Evolutionary conservation across 2,888 invertebrate species (phyloP).

Genomic region (Corythucha ciliata): DNA sequence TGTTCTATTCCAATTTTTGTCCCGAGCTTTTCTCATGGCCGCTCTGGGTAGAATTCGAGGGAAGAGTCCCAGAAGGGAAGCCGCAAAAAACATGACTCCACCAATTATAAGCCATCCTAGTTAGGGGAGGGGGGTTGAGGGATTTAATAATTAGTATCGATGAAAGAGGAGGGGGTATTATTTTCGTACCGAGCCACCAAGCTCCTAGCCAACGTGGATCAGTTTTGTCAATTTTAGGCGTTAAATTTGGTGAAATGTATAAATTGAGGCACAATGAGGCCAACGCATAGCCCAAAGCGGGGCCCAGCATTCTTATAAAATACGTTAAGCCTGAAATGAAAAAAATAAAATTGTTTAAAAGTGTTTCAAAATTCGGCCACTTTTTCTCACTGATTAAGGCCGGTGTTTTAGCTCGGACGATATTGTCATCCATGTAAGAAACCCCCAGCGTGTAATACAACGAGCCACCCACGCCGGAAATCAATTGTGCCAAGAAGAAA

Average conservation of each 20-base stretch:
- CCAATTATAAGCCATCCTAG: conserved; percentile 58
- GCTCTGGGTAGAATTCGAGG: conserved; percentile 60
- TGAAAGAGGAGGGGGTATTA: too few relatives aligned
- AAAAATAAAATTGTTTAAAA: not conserved
- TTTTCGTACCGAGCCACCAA: conserved; percentile 71
- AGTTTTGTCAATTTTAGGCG: conserved; percentile 53
- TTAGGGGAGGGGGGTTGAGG: too few relatives aligned
- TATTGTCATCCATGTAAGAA: conserved; percentile 66
- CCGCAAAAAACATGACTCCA: conserved; percentile 49
- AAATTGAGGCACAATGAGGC: conserved; percentile 56
- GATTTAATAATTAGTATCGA: too few relatives aligned
- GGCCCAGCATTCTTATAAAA: conserved; percentile 58
- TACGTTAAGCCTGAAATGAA: conserved; percentile 50
- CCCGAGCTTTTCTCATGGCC: conserved; percentile 44
- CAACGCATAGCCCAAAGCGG: conserved; percentile 56
- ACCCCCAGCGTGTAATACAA: conserved; percentile 60
- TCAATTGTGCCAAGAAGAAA: conserved; percentile 57
- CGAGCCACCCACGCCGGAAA: conserved; percentile 61
- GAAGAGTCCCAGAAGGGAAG: conserved; percentile 55
- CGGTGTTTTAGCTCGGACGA: conserved; percentile 64
- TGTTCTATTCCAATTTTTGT: conserved; percentile 32
- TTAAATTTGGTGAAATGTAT: conserved; percentile 55
- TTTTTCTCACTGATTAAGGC: conserved; percentile 52
- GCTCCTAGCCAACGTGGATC: conserved; percentile 73
- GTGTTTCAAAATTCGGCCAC: not conserved